These are phyloP conservation scores for Anoura caudifer DNA, from an alignment of 2,113 vertebrate species.

Conservation along the genomic window DNA sequence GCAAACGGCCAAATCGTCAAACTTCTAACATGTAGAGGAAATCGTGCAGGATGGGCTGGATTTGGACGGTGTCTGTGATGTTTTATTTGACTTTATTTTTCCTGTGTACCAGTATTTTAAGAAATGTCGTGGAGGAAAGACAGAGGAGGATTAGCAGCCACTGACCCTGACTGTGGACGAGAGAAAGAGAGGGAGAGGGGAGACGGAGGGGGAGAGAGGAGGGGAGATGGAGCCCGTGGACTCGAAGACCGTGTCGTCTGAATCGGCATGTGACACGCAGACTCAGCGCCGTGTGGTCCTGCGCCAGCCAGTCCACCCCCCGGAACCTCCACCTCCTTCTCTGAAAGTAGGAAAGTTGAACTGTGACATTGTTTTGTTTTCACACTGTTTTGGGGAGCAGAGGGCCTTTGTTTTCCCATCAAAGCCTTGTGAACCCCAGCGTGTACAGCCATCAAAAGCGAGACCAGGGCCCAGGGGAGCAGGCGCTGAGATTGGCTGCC, in stretches of 20 bases:
- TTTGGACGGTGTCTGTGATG: background rate
- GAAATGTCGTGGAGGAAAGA: background rate
- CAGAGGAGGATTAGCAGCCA: background rate
- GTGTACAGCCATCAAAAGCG: accelerated
- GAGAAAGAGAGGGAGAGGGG: background rate
- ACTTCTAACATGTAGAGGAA: background rate
- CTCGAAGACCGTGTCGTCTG: accelerated
- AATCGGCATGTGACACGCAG: background rate
- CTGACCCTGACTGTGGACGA: background rate
- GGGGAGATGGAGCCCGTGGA: background rate
- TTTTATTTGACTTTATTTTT: conserved; percentile 4
- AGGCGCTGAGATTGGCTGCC: background rate
- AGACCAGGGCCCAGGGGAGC: background rate
- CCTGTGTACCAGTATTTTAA: conserved; percentile 6
- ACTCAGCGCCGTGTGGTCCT: background rate
- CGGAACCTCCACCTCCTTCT: background rate
- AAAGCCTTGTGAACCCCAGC: background rate
- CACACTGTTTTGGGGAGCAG: background rate
- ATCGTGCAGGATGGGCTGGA: background rate
- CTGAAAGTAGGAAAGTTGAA: background rate
- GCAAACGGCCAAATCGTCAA: background rate
- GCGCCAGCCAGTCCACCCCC: accelerated
- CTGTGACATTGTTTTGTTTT: background rate
- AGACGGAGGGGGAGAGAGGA: background rate
- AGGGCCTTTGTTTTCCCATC: background rate